These are phyloP conservation scores for Alviniconcha marisindica DNA, from an alignment of 1,140 invertebrate genomes.

Conservation along the genomic window DNA sequence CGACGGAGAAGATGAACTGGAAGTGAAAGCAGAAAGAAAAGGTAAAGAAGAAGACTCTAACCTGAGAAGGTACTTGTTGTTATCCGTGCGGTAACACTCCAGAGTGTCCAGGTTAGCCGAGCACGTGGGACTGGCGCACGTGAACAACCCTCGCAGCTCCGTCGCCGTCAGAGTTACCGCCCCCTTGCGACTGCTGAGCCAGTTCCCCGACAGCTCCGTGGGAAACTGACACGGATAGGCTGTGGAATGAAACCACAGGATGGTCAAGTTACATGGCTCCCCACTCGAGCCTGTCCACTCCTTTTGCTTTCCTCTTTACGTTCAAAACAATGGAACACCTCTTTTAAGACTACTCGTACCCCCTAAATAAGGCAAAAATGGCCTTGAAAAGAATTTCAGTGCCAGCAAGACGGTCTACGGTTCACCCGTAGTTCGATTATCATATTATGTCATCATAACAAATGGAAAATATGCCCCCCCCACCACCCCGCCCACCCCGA, in stretches of 20 bases:
- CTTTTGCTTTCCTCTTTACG: too few species aligned
- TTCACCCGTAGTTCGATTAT: too few species aligned
- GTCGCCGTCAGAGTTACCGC: neutral
- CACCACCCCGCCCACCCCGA: too few species aligned
- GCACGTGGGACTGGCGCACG: neutral
- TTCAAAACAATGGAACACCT: too few species aligned
- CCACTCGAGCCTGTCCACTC: too few species aligned
- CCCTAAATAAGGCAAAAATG: too few species aligned
- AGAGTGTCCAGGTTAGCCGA: neutral
- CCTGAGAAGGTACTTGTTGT: neutral
- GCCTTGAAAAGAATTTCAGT: too few species aligned
- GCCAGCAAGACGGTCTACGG: too few species aligned
- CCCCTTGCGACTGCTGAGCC: neutral
- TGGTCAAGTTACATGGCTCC: too few species aligned
- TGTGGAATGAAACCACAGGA: neutral
- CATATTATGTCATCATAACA: too few species aligned
- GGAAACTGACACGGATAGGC: conserved; percentile 3
- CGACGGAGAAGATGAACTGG: neutral
- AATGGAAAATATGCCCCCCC: too few species aligned
- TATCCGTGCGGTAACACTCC: conserved; percentile 16
- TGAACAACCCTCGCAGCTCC: neutral
- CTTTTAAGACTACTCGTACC: too few species aligned
- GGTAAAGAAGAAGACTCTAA: neutral
- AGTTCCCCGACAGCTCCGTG: neutral
- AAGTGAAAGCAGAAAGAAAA: neutral